Conservation (phyloP, 1,140 invertebrate genomes). For the Hetaerina americana region DNA sequence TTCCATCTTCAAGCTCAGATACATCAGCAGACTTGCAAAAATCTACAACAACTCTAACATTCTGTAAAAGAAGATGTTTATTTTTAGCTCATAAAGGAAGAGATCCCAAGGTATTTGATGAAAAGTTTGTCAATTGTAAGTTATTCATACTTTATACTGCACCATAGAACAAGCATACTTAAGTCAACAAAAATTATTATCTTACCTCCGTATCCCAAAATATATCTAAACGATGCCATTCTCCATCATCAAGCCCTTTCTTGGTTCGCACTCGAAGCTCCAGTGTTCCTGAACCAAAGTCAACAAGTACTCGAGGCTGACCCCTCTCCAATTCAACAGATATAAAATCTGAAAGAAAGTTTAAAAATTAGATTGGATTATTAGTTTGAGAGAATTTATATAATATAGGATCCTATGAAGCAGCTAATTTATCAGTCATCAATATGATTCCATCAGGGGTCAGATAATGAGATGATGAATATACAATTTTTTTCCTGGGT, state of each 20-base stretch:
- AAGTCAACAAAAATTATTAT: not conserved
- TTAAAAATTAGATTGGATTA: not conserved
- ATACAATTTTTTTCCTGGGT: too few relatives aligned
- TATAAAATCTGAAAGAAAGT: conserved; percentile 60
- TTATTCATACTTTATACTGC: not conserved
- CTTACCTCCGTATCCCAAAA: conserved; percentile 82
- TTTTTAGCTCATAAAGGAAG: conserved; percentile 3
- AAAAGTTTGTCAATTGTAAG: not conserved
- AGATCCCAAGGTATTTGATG: not conserved
- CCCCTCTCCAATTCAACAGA: conserved; percentile 83
- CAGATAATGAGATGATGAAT: too few relatives aligned
- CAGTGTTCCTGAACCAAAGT: conserved; percentile 89
- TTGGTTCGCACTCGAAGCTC: conserved; percentile 80
- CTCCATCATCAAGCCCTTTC: conserved; percentile 76
- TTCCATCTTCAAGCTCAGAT: conserved; percentile 75
- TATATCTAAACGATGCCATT: conserved; percentile 91
- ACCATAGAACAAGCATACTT: not conserved
- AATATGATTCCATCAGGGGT: too few relatives aligned
- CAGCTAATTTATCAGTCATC: too few relatives aligned
- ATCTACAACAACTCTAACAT: conserved; percentile 81
- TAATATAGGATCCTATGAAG: too few relatives aligned
- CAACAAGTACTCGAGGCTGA: conserved; percentile 76
- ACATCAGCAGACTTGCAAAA: conserved; percentile 78
- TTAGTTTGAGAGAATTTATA: too few relatives aligned
- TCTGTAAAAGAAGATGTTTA: conserved; percentile 27